phyloP scores from a whole-genome alignment of 2,888 invertebrate genomes.

The Pachymerium ferrugineum region DNA sequence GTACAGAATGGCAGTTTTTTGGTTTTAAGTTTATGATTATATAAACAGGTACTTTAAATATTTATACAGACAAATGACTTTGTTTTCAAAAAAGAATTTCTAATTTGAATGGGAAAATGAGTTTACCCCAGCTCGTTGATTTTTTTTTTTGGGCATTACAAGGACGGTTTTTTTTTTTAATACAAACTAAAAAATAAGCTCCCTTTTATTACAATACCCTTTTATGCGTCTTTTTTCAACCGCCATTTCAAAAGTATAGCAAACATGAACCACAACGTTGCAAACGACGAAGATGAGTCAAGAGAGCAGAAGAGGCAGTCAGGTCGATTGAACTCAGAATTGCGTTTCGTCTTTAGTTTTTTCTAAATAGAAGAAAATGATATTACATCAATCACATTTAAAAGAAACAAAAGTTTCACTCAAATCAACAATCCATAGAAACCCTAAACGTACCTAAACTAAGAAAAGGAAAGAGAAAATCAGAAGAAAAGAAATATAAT shows the following conservation, averaged over 20 bases:
- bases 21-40: no score
- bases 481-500: no score
- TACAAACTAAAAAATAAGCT: not conserved
- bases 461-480: not conserved
- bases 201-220: not conserved
- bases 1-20: no score
- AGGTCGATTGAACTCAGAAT: not conserved
- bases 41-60: not conserved
- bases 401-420: no score
- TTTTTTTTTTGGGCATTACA: not conserved
- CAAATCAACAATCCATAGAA: no score
- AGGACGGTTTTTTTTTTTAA: not conserved
- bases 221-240: not conserved
- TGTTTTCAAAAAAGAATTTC: no score
- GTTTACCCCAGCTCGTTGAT: not conserved
- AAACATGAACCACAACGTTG: conserved; percentile 17
- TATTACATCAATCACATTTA: no score
- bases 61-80: not conserved
- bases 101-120: no score
- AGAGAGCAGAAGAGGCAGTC: conserved; percentile 21
- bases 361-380: no score
- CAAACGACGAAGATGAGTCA: conserved; percentile 17
- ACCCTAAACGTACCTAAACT: no score
- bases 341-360: not conserved
- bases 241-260: not conserved